These are phyloP conservation scores for Chelonia mydas DNA, from an alignment of 2,797 vertebrate species.

Conservation along the genomic window DNA sequence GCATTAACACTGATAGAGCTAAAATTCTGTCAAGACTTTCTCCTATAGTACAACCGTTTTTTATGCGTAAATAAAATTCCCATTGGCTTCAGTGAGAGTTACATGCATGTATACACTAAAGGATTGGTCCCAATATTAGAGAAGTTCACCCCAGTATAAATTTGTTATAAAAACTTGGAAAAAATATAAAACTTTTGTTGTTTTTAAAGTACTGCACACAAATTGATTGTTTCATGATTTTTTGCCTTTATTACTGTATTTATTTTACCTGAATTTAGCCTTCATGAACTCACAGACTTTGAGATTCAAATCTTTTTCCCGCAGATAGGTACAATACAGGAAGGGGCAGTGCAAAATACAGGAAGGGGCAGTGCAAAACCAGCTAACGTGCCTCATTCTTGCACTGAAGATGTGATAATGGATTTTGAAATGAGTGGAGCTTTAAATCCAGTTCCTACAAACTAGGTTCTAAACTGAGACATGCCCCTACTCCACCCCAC, in stretches of 20 bases:
- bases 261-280: not conserved
- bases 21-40: not conserved
- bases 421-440: not conserved
- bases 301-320: not conserved
- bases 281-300: not conserved
- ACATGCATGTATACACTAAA: not conserved
- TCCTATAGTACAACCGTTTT: not conserved
- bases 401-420: rapidly evolving
- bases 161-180: not conserved
- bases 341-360: not conserved
- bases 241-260: not conserved
- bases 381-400: not conserved
- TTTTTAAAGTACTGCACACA: not conserved
- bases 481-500: not conserved
- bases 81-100: not conserved
- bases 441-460: not conserved
- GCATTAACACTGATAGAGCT: not conserved
- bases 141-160: not conserved
- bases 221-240: not conserved
- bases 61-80: not conserved
- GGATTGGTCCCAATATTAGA: not conserved
- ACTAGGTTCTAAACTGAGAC: not conserved
- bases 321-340: not conserved
- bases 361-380: not conserved
- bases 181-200: not conserved